These are phyloP conservation scores for Dendropsophus ebraccatus DNA, from an alignment of 2,113 vertebrate genomes.

Conservation along the genomic window DNA sequence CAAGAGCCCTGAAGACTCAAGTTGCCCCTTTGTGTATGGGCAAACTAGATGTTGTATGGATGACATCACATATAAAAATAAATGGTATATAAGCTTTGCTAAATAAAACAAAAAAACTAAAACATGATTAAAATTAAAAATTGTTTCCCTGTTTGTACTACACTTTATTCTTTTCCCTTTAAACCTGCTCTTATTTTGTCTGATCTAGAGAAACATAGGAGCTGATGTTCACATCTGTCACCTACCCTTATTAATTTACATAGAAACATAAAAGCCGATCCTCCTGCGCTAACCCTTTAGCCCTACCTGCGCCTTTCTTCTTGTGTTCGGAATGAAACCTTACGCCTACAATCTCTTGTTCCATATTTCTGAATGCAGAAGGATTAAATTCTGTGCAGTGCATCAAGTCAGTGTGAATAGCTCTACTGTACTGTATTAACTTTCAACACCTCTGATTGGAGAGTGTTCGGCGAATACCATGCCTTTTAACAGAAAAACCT, in stretches of 20 bases:
- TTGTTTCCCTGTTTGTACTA: no score
- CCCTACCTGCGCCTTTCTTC: conserved; percentile 18
- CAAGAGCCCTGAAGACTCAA: no score
- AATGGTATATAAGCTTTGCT: no score
- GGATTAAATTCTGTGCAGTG: conserved; percentile 35
- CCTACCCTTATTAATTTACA: conserved; percentile 38
- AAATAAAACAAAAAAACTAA: no score
- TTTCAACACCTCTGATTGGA: conserved; percentile 59
- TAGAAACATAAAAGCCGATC: conserved; percentile 10
- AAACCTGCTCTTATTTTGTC: neutral
- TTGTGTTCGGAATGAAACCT: conserved; percentile 11
- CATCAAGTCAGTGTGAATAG: conserved; percentile 45
- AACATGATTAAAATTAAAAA: no score
- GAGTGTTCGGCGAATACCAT: conserved; percentile 24
- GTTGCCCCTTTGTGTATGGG: neutral
- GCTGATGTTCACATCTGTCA: conserved; percentile 12
- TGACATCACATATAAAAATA: neutral
- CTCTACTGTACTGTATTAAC: conserved; percentile 45
- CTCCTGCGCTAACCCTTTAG: neutral
- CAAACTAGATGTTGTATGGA: neutral
- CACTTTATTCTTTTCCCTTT: neutral
- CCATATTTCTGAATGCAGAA: conserved; percentile 50
- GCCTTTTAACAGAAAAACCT: conserved; percentile 38
- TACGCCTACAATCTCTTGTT: conserved; percentile 45
- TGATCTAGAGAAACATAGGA: neutral